Base-by-base conservation (phyloP, 2,113 vertebrate species). In the Melanostigma gelatinosum region DNA sequence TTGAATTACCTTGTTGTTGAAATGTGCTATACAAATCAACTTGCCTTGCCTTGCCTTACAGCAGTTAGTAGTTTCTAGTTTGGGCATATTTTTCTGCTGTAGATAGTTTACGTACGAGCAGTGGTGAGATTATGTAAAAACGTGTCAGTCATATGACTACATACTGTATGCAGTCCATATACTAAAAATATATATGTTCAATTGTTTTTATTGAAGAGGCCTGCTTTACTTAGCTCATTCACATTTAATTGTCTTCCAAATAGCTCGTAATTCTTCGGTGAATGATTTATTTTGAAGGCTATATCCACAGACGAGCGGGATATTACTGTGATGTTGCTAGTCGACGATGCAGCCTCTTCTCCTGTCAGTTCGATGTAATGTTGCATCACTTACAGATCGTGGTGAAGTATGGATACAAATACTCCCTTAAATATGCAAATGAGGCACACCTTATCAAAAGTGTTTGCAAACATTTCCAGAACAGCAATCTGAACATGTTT, bases 261-360 rank as follows among this genome's bases (percentile, higher is more conserved):
- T 22, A 60, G 5, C 10, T n/a, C 22, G 8, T 5, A n/a, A 46
- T 32, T 15, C 8, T 72, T 61, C 2, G 1, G 24, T 34, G 13
- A 18, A 4, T 2, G 2, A 38, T 64, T 69, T 77, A 77, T 69
- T 61, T 77, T 77, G 75, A 77, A 77, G 55, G 54, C 8, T 18
- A 0, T 0, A 20, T 6, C 20, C 3, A 63, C 13, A 7, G 3
- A 22, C 16, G 3, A 69, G 6, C 2, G 4, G 7, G 15, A 16
- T 22, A 46, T 20, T 52, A 1, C 40, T n/a, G 36, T 0, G 29
- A n/a, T 55, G 1, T 44, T 44, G 24, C 3, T 0, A n/a, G 4
- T 6, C 68, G 40, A 48, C 6, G 3, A 24, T 6, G 2, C 58
- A 50, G 5, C 22, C 12, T 12, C 16, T 4, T 13, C 20, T 10